Conservation (phyloP, 2,797 vertebrate species). For the Sciurus vulgaris region DNA sequence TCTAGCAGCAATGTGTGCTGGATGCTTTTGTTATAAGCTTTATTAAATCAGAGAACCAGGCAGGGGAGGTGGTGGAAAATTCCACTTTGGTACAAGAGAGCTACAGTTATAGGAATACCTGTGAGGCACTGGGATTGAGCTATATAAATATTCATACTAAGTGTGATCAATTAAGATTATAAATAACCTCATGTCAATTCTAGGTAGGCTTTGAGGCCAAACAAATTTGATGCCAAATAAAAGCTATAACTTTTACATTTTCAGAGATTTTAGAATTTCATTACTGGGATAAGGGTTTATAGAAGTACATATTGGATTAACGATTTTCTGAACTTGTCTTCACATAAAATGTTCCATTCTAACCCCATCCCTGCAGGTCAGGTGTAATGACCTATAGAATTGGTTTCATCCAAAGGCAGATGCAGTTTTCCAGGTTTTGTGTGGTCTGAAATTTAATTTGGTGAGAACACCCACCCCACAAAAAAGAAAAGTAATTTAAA, state of each 20-base stretch:
- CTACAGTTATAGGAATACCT: background rate
- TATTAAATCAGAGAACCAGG: conserved; percentile 22
- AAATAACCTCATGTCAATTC: background rate
- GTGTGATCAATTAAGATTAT: background rate
- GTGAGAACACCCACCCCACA: background rate
- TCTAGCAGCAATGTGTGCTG: background rate
- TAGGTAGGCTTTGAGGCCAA: background rate
- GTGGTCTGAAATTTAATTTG: background rate
- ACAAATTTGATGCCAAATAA: conserved; percentile 24
- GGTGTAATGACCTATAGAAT: background rate
- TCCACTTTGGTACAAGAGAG: background rate
- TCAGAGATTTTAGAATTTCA: conserved; percentile 5
- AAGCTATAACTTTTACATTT: background rate
- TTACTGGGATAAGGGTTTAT: background rate
- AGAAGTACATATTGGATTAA: background rate
- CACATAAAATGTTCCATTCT: background rate
- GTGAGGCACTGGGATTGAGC: background rate
- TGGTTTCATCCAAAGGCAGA: background rate
- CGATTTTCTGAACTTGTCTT: background rate
- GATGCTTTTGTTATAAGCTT: background rate
- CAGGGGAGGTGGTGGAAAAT: background rate
- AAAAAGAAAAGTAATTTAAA: background rate
- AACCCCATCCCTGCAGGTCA: background rate
- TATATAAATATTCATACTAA: background rate
- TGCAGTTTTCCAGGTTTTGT: background rate